Evolutionary conservation across 2,888 invertebrate genomes (phyloP), one percentile per base, ranked within the genome.

Genomic region (Caenorhabditis macrosperma): DNA sequence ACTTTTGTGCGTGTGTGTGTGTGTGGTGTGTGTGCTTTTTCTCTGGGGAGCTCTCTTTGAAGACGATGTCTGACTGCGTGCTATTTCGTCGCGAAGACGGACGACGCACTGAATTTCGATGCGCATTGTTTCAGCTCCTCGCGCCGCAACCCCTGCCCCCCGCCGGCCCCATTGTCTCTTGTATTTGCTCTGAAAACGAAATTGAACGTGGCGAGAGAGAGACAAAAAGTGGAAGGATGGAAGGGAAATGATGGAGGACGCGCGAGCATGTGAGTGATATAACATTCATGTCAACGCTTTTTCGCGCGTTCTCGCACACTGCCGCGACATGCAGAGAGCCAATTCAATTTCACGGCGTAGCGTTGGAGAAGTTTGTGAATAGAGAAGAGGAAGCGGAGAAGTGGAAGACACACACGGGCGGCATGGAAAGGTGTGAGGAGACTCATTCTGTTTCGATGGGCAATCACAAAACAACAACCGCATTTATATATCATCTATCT

Each of bases 271-370:
- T 33, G 52, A 55, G 61, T 71, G 71, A 71, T 71, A 71, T 63
- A 71, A 71, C 61, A 71, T 71, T 71, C 71, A 71, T 71, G 71
- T 71, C 71, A 63, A 55, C 60, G 63, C 71, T 55, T 63, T 63
- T 71, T 71, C 61, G 71, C 61, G 63, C 71, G 71, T 71, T 71
- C 71, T 71, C n/a, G 38, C 54, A 54, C 61, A 35, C 68, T 44
- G 6, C 38, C 15, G 38, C 55, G 35, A 55, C 71, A 71, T 71
- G 71, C 71, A 50, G 63, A 71, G 55, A 71, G 71, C 54, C 71
- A 71, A 71, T 71, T 71, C 71, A 63, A 71, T 71, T 71, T 71
- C 22, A 63, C 54, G n/a, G 63, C 61, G 55, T 55, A 46, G 46
- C 41, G 71, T 54, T 46, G 55, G 71, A 71, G 44, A 71, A 71